Percentiles rank a stretch among this genome's conserved stretches.
Evolutionary conservation across 2,888 invertebrate species (phyloP).

Genomic region (Craniophora ligustri): DNA sequence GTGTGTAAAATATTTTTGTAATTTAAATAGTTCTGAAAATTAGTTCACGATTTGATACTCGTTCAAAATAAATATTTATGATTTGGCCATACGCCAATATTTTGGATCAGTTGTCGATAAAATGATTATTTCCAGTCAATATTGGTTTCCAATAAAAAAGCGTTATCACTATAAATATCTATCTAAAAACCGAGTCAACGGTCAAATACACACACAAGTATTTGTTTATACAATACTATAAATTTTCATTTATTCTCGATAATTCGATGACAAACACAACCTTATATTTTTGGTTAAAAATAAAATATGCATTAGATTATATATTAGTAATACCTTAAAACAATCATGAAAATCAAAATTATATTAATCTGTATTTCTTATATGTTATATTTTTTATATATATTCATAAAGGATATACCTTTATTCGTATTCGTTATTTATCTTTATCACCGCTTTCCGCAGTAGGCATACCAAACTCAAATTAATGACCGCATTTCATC

Average conservation of each 20-base stretch:
- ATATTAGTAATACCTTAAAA: no score
- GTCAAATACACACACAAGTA: neutral
- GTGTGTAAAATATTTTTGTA: constrained; percentile 12
- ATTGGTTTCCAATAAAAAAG: constrained; percentile 44
- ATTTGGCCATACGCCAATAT: constrained; percentile 60
- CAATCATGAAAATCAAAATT: neutral
- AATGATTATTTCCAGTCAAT: constrained; percentile 56
- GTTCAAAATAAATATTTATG: constrained; percentile 59
- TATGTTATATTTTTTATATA: no score
- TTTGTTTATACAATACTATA: neutral
- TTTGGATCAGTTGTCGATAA: constrained; percentile 54
- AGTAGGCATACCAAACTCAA: constrained; percentile 3
- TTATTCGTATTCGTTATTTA: constrained; percentile 2
- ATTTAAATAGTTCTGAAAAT: constrained; percentile 29
- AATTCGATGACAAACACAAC: no score
- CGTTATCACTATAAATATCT: neutral
- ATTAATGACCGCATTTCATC: constrained; percentile 6
- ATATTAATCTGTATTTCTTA: no score
- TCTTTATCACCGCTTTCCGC: neutral
- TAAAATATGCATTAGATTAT: no score
- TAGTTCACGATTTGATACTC: constrained; percentile 36
- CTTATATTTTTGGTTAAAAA: no score
- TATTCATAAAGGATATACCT: no score
- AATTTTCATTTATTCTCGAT: no score
- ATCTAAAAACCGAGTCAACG: neutral